These are phyloP conservation scores for Oceanites oceanicus DNA, from an alignment of 2,113 vertebrate species.

Conservation along the genomic window DNA sequence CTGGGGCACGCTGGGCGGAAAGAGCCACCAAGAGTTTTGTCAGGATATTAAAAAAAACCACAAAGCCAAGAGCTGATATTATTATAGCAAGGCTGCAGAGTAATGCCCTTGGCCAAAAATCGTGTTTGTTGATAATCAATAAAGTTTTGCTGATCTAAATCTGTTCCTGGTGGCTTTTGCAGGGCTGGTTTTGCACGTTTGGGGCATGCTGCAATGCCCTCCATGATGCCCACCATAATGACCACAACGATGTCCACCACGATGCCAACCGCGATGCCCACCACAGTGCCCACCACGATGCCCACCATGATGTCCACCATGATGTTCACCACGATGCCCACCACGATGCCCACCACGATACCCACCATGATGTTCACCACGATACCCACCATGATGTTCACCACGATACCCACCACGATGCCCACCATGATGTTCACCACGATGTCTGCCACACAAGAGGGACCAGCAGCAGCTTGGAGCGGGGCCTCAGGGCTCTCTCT, in stretches of 20 bases:
- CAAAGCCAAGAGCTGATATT: neutral
- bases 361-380: accelerated
- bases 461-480: accelerated
- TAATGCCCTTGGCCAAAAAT: neutral
- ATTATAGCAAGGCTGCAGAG: neutral
- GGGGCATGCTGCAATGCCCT: neutral
- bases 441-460: accelerated
- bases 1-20: accelerated
- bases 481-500: neutral
- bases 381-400: accelerated
- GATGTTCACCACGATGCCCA: neutral
- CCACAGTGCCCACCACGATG: too few species aligned
- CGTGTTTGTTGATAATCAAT: neutral
- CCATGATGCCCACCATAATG: too few species aligned
- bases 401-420: accelerated
- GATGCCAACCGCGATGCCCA: accelerated
- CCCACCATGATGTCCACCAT: accelerated
- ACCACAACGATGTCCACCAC: accelerated
- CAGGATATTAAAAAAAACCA: neutral
- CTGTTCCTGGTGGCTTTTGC: neutral
- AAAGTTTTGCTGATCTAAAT: neutral
- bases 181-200: neutral
- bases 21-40: neutral
- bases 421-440: accelerated
- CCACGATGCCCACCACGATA: accelerated